Conservation (phyloP, 2,113 vertebrate species). For the Protobothrops flavoviridis region DNA sequence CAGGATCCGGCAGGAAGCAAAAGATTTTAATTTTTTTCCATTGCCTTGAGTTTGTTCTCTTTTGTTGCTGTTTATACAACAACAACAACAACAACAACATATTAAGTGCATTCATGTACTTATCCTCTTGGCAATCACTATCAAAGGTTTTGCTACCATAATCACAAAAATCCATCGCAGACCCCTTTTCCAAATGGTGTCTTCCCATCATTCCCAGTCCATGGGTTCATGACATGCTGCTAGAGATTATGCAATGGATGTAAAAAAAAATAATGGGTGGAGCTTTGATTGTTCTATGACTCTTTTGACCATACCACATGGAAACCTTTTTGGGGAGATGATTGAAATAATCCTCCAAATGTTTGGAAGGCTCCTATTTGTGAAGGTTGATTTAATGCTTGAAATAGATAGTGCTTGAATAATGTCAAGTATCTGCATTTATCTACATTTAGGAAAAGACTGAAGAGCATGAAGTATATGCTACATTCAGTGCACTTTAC, state of each 20-base stretch:
- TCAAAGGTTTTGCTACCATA: not conserved
- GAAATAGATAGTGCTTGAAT: not conserved
- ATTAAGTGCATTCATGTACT: not conserved
- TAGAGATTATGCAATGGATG: not conserved
- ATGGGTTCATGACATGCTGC: not conserved
- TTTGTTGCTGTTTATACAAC: not conserved
- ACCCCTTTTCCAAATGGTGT: not conserved
- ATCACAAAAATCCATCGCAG: not conserved
- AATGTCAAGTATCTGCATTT: not conserved
- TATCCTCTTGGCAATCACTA: not conserved
- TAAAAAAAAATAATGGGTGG: not conserved
- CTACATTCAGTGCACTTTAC: not conserved
- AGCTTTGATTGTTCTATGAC: not conserved
- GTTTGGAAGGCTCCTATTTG: not conserved
- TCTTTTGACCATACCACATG: not conserved
- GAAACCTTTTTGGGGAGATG: not conserved
- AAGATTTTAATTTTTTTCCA: not conserved
- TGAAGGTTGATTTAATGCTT: not conserved
- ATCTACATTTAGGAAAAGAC: not conserved
- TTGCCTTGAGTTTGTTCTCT: not conserved
- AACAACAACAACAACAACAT: not conserved
- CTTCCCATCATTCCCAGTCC: not conserved
- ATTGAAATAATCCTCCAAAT: not conserved
- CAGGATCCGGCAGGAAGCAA: not conserved
- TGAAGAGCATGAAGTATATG: not conserved